Evolutionary conservation across 2,113 vertebrate species (phyloP), one percentile per base, ranked within the genome.

Genomic region (Rynchops niger): DNA sequence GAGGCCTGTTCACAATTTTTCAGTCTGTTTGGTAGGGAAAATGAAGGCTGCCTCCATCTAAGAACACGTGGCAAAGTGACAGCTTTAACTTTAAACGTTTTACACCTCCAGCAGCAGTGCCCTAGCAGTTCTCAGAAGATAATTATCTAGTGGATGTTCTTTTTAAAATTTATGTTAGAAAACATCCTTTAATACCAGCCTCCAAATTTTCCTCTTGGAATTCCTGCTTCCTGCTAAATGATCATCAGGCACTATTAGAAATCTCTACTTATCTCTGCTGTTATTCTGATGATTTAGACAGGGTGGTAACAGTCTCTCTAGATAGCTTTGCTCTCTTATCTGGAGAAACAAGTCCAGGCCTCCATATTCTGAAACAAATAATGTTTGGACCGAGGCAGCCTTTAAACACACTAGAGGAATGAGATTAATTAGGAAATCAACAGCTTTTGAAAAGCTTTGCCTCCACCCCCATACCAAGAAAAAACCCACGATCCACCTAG

Each of bases 371-470:
- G 56, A 89, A 86, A 69, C 7, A 86, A 90, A 67, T 78, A 30
- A 55, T 34, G 10, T 49, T 86, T 81, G 38, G n/a, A 59, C 72
- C 25, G 32, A 86, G 38, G 23, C 26, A 93, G 42, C 67, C 65
- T 62, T 70, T n/a, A 81, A 93, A 88, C 15, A 81, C 79, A 34
- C 42, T 80, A 58, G 8, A 77, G 63, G 30, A 92, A 90, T 93
- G 78, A 93, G 29, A 93, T 83, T 78, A 81, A 86, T 90, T 93
- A 74, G 76, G 19, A 88, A 95, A 83, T 63, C 59, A 86, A 77
- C 58, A 91, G 71, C n/a, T 50, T 95, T 66, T 90, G 80, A 81
- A 92, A 84, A 86, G 23, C 40, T 86, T 72, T 84, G 63, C 42
- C 47, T 89, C 26, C n/a, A 58, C 6, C 11, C 23, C 27, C 67